These are phyloP conservation scores for Charina bottae DNA, from an alignment of 2,113 vertebrate genomes.

Conservation along the genomic window DNA sequence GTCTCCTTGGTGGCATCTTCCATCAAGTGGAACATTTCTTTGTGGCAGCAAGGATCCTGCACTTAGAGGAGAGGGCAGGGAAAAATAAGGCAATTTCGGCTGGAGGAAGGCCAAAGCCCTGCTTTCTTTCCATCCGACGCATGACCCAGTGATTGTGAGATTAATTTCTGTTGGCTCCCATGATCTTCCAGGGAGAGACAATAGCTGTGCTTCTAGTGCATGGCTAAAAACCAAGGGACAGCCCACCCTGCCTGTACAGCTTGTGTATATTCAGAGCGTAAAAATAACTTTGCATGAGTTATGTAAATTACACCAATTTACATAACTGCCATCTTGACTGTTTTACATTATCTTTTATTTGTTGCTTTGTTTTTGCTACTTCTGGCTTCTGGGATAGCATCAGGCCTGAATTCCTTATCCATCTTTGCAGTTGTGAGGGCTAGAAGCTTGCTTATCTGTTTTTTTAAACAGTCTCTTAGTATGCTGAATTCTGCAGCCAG, in stretches of 20 bases:
- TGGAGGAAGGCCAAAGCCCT: background rate
- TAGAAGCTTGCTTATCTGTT: background rate
- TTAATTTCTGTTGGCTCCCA: background rate
- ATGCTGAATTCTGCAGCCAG: background rate
- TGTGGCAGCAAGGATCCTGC: background rate
- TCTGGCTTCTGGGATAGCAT: background rate
- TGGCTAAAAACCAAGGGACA: background rate
- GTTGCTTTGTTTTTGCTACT: background rate
- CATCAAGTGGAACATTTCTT: background rate
- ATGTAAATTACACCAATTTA: background rate
- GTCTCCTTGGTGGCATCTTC: background rate
- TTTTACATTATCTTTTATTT: background rate
- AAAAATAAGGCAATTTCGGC: background rate
- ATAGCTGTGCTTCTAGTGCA: background rate
- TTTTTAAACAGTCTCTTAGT: background rate
- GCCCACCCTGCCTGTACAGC: background rate
- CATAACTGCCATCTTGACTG: background rate
- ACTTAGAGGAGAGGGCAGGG: background rate
- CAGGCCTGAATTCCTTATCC: background rate
- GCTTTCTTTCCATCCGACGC: background rate
- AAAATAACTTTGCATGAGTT: background rate
- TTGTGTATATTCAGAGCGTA: background rate
- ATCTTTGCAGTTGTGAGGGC: background rate
- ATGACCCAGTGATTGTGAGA: background rate
- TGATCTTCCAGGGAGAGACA: background rate